phyloP scores from a whole-genome alignment of 2,113 vertebrate genomes.

The Chunga burmeisteri region DNA sequence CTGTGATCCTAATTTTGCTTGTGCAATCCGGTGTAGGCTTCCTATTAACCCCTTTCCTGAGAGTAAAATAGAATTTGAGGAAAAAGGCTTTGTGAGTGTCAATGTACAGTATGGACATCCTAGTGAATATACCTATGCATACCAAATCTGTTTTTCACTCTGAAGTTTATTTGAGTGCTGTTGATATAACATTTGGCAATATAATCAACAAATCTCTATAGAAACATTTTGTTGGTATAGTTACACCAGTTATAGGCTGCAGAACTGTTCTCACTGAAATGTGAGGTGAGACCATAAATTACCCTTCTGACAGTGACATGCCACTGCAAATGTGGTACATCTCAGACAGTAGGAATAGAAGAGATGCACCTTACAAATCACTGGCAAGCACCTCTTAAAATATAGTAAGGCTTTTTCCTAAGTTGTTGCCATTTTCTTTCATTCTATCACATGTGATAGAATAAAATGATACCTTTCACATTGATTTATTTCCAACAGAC shows the following conservation, averaged over 20 bases:
- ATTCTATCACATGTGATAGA: not conserved
- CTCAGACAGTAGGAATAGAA: not conserved
- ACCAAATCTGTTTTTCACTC: not conserved
- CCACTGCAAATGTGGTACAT: not conserved
- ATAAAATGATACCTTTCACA: constrained; percentile 4
- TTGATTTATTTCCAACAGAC: not conserved
- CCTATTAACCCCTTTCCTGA: not conserved
- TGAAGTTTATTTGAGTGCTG: not conserved
- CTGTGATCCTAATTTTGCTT: not conserved
- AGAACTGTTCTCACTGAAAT: not conserved
- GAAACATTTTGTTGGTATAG: not conserved
- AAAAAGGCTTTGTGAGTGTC: not conserved
- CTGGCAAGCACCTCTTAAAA: not conserved
- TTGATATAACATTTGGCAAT: constrained; percentile 1
- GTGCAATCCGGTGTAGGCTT: not conserved
- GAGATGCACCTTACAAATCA: not conserved
- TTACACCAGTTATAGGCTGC: not conserved
- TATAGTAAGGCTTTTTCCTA: not conserved
- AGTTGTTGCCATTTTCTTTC: not conserved
- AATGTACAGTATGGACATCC: not conserved
- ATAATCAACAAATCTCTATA: constrained; percentile 4
- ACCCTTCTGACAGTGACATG: not conserved
- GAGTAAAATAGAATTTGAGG: not conserved
- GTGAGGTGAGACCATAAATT: not conserved
- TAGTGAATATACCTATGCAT: not conserved